A percentile compares a stretch with the other conserved stretches of the same genome.
Conservation (phyloP, 2,888 invertebrate genomes). For the Drosophila subquinaria region DNA sequence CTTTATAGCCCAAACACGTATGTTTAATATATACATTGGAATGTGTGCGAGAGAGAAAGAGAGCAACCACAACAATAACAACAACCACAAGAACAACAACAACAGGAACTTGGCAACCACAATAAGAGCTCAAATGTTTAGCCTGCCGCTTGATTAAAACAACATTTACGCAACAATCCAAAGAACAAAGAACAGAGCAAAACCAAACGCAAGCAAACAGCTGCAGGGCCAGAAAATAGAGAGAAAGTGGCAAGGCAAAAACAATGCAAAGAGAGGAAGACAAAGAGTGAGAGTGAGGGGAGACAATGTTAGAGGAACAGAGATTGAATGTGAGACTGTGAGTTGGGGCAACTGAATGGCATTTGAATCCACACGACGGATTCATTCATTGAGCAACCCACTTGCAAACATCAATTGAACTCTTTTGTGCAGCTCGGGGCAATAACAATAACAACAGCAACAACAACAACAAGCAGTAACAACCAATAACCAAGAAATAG, state of each 20-base stretch:
- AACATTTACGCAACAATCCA: conserved; percentile 69
- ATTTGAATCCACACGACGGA: conserved; percentile 36
- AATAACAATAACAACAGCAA: conserved; percentile 53
- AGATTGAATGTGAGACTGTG: not conserved
- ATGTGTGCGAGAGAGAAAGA: not conserved
- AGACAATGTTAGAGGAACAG: conserved; percentile 11
- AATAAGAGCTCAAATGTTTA: conserved; percentile 57
- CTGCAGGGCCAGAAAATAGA: conserved; percentile 47
- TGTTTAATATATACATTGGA: conserved; percentile 26
- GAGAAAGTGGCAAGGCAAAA: conserved; percentile 7
- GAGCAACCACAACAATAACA: conserved; percentile 2
- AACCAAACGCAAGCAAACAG: conserved; percentile 57
- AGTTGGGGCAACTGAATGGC: conserved; percentile 12
- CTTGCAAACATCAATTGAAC: conserved; percentile 64
- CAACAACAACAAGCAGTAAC: conserved; percentile 18
- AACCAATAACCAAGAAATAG: not conserved
- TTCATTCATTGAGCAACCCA: conserved; percentile 43
- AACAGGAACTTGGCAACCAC: conserved; percentile 22
- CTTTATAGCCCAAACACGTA: conserved; percentile 42
- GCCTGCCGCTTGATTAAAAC: conserved; percentile 64
- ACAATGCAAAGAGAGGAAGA: not conserved
- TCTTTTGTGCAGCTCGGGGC: conserved; percentile 63
- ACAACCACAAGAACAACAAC: conserved; percentile 8
- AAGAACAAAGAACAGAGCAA: conserved; percentile 56
- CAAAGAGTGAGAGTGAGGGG: not conserved